Conservation (phyloP, 2,113 vertebrate genomes). For the Brachyhypopomus occidentalis region DNA sequence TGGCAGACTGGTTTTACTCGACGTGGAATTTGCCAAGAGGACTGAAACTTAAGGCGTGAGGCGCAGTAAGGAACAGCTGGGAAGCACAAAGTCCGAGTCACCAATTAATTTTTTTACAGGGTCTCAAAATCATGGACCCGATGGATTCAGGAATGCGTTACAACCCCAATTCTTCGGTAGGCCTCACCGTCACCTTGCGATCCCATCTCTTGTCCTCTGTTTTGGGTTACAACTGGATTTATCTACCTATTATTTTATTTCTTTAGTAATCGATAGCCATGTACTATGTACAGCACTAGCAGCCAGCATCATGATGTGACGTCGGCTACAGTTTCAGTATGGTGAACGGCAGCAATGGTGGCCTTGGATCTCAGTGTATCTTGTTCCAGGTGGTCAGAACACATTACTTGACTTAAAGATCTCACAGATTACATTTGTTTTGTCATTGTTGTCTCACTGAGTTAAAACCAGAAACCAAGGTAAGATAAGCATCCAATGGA, state of each 20-base stretch:
- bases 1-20: slow-evolving; percentile 9
- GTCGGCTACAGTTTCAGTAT: too few species aligned
- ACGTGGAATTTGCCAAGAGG: not conserved
- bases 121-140: slow-evolving; percentile 65
- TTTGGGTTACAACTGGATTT: not conserved
- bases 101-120: not conserved
- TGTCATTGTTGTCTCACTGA: too few species aligned
- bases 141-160: slow-evolving; percentile 71
- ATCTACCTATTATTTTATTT: not conserved
- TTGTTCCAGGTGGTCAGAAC: too few species aligned
- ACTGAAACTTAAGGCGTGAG: not conserved
- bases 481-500: too few species aligned
- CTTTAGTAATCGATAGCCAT: too few species aligned
- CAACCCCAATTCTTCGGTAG: slow-evolving; percentile 64
- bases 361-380: too few species aligned
- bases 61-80: not conserved
- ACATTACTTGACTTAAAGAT: too few species aligned
- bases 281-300: too few species aligned
- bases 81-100: not conserved
- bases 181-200: not conserved
- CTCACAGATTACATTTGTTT: too few species aligned
- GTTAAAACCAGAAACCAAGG: too few species aligned
- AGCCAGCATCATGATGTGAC: too few species aligned
- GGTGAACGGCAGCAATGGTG: too few species aligned
- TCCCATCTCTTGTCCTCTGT: not conserved